These are phyloP conservation scores for Cydia splendana DNA, from an alignment of 1,140 invertebrate species.

Conservation along the genomic window DNA sequence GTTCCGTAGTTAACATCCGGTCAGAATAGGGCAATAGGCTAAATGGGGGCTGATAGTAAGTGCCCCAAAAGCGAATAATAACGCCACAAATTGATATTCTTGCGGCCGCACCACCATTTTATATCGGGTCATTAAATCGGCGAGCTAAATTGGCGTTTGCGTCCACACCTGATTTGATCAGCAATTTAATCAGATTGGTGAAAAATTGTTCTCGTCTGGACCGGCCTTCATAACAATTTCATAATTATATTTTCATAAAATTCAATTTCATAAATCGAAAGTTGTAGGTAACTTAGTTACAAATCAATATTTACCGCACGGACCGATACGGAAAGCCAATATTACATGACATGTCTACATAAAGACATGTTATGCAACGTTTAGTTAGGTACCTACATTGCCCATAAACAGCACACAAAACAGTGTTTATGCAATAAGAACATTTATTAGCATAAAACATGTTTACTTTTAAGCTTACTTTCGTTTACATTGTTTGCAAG, in stretches of 20 bases:
- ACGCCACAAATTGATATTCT: too few species aligned
- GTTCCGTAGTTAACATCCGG: too few species aligned
- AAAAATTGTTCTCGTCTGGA: too few species aligned
- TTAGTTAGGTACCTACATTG: background rate
- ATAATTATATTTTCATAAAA: background rate
- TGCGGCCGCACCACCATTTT: too few species aligned
- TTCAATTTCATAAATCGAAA: background rate
- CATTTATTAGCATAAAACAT: background rate
- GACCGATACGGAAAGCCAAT: background rate
- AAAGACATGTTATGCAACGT: background rate
- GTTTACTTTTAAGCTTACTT: background rate
- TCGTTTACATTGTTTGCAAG: background rate
- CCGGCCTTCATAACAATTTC: too few species aligned
- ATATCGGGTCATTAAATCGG: too few species aligned
- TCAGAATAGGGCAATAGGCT: too few species aligned
- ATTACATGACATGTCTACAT: background rate
- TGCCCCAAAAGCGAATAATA: too few species aligned
- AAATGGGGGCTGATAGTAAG: too few species aligned
- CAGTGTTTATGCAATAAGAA: background rate
- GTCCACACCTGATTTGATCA: too few species aligned
- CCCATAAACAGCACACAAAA: background rate
- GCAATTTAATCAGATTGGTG: too few species aligned
- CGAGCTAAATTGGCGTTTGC: too few species aligned
- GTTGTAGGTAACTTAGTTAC: background rate
- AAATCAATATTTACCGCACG: conserved; percentile 14